These are phyloP conservation scores for Gila robusta DNA, from an alignment of 2,797 vertebrate species.

Conservation along the genomic window DNA sequence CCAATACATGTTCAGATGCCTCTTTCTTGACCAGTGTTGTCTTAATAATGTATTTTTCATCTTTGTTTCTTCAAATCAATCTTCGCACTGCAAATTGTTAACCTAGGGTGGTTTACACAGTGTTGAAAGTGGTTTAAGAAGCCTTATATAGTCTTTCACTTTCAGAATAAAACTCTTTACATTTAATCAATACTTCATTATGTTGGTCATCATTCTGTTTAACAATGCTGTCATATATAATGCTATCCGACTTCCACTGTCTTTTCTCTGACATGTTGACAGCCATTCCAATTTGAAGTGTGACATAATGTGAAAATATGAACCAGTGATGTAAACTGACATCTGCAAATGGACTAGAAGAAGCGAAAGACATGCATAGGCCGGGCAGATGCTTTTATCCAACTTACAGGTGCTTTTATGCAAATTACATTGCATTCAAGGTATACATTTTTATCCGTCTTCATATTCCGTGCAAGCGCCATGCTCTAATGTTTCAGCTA, in stretches of 20 bases:
- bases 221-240: background rate
- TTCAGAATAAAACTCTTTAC: background rate
- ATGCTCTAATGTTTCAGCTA: background rate
- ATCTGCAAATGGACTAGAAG: background rate
- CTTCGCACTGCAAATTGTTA: background rate
- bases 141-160: background rate
- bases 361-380: background rate
- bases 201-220: background rate
- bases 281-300: background rate
- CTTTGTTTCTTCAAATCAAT: background rate
- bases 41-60: background rate
- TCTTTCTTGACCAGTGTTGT: background rate
- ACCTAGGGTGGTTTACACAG: background rate
- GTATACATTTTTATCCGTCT: background rate
- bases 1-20: background rate
- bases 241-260: background rate
- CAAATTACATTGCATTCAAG: background rate
- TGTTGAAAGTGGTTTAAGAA: background rate
- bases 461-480: background rate
- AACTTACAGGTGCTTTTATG: background rate
- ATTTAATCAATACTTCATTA: background rate
- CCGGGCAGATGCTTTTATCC: background rate
- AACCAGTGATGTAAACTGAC: constrained; percentile 4
- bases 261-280: background rate
- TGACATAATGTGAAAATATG: background rate